phyloP scores from a whole-genome alignment of 2,113 vertebrate species.

The Eulemur macaco region DNA sequence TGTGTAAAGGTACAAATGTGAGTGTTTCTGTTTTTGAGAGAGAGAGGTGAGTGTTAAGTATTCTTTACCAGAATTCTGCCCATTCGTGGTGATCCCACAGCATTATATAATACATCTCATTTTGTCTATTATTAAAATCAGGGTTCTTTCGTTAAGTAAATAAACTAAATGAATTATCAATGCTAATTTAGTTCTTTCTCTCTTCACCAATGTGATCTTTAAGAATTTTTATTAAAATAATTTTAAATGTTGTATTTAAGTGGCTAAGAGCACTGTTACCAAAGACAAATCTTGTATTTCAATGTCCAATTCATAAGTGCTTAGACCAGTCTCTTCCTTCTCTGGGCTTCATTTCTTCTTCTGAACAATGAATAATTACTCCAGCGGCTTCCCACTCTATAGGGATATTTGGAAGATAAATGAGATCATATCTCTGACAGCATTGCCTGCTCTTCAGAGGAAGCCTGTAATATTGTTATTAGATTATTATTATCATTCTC shows the following conservation, averaged over 20 bases:
- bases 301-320: neutral
- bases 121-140: constrained; percentile 44
- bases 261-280: neutral
- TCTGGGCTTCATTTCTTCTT: constrained; percentile 47
- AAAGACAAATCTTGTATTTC: neutral
- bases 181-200: constrained; percentile 7
- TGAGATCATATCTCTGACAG: constrained; percentile 12
- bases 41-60: neutral
- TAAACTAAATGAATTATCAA: constrained; percentile 32
- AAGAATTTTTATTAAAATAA: constrained; percentile 36
- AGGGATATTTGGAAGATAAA: constrained; percentile 14
- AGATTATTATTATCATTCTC: neutral
- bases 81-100: neutral
- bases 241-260: neutral
- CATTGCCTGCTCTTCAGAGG: neutral
- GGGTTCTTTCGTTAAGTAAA: constrained; percentile 34
- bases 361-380: neutral
- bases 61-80: neutral
- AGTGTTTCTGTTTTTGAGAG: neutral
- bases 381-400: neutral
- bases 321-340: neutral
- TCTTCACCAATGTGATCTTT: neutral
- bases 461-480: neutral
- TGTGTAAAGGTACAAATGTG: neutral
- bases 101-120: neutral